Base-by-base conservation (phyloP, 2,888 invertebrate species). In the Caenorhabditis sp. region DNA sequence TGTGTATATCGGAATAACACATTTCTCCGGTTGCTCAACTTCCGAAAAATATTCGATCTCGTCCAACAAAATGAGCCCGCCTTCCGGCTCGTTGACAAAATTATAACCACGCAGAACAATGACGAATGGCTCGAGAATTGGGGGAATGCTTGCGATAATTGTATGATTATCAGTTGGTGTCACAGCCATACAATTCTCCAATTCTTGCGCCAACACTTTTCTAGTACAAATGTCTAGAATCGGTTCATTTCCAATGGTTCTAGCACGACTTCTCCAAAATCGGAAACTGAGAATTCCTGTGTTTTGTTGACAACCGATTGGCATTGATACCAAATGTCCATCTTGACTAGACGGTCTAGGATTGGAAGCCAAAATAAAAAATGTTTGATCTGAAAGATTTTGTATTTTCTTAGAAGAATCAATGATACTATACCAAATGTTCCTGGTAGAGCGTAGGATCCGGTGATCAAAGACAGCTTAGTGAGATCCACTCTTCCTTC, bases 231-330 rank as follows among this genome's bases (percentile, higher is more conserved):
- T 77, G 56, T 83, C 81, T 4, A 83, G 65, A 27, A 73, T 72
- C 10, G 83, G 83, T 56, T 83, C 83, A 27, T 70, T 69, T 23
- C 73, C 76, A 31, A 70, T 23, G 31, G 70, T 77, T 67, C 77
- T 65, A 27, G 73, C 77, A 17, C 77, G 75, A 68, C 79, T 83
- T 61, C 80, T 77, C 83, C 83, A 83, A 54, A 68, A 76, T 20
- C 80, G 69, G 60, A 83, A 80, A 31, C 80, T 77, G 5, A 83
- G 62, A 12, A 83, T 77, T 27, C 83, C 83, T 0, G 78, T 64
- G 0, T 80, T 77, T 59, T 81, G 78, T 66, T 83, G 83, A 65
- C 83, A 83, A 43, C 81, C 81, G 70, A 83, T 83, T n/a, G 80
- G 73, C 23, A 74, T 59, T 23, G 81, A 81, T 38, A 83, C 74